Base-by-base conservation (phyloP, 2,797 vertebrate species). In the Gobionotothen gibberifrons region DNA sequence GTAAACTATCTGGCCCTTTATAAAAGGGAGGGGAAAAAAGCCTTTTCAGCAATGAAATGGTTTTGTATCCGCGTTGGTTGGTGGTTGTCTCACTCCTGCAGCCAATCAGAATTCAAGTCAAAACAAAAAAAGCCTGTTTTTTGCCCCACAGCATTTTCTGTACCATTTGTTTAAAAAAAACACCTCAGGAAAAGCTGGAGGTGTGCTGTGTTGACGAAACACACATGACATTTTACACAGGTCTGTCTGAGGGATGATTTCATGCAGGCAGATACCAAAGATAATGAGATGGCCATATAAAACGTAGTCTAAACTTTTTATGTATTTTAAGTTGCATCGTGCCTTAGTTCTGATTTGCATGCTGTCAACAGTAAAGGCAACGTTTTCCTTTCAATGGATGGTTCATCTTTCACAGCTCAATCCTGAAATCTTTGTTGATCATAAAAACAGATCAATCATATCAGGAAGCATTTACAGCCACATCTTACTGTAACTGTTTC, bases 1-100 rank as follows among this genome's bases (percentile, higher is more conserved):
- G 61, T 76, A 69, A 82, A 80, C 81, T 84, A 67, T 78, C 73
- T 48, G 74, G 52, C 51, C 64, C 53, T 36, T 63, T 76, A 76
- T 67, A 49, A 59, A 49, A 26, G 46, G 48, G 22, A 52, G 42
- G 3, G 39, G 14, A 67, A 59, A 59, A 70, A 54, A 63, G 68
- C 16, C 56, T 63, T 76, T 80, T 85, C 44, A 68, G 54, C 44
- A 78, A 58, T 66, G 5, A 79, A 79, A 74, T 75, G 42, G 55
- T 72, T 43, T 86, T 82, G 59, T 81, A 15, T 74, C 60, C 32
- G 26, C 54, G 43, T 22, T 69, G 54, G 43, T 29, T 69, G 72
- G 72, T 29, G 16, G 61, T 26, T 55, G 63, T 68, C 46, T 72
- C 59, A 47, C 52, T 57, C 46, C n/a, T 32, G 17, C 15, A 68